Evolutionary conservation across 1,140 invertebrate species (phyloP).

Genomic region (Aphaenogaster ashmeadi): DNA sequence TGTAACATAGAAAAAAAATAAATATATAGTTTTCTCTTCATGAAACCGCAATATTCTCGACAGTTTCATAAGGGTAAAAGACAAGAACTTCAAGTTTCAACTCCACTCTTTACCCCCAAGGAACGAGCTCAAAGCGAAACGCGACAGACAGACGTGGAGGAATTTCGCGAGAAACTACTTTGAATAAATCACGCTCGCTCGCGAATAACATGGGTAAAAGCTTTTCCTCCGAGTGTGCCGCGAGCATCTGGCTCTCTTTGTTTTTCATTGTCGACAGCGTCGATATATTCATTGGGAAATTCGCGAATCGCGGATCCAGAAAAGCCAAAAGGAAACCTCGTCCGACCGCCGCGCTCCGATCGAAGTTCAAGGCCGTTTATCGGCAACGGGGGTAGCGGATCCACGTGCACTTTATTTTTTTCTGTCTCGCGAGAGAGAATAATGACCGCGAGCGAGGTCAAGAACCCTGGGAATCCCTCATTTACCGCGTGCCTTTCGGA

Average conservation of each 20-base stretch:
- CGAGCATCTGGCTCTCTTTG: slow-evolving; percentile 49
- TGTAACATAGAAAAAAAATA: background rate
- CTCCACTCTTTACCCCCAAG: background rate
- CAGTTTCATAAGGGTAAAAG: background rate
- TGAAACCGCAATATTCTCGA: background rate
- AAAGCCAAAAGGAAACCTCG: background rate
- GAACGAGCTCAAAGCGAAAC: background rate
- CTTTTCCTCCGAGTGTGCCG: background rate
- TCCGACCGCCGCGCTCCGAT: background rate
- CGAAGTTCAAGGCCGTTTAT: slow-evolving; percentile 26
- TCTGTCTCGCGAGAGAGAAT: slow-evolving; percentile 22
- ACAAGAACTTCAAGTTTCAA: background rate
- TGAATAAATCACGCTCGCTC: slow-evolving; percentile 43
- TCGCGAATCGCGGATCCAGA: background rate
- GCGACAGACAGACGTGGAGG: background rate
- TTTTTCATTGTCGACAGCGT: slow-evolving; percentile 42
- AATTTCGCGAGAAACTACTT: slow-evolving; percentile 25
- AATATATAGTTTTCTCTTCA: too few species aligned
- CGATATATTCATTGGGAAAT: slow-evolving; percentile 64
- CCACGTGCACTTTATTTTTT: slow-evolving; percentile 12
- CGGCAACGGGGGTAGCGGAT: background rate
- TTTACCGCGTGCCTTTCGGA: slow-evolving; percentile 21
- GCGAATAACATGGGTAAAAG: background rate
- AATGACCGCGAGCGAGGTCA: slow-evolving; percentile 42
- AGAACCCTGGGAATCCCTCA: slow-evolving; percentile 15